Evolutionary conservation across 1,140 invertebrate genomes (phyloP).

Genomic region (Agrilus planipennis): DNA sequence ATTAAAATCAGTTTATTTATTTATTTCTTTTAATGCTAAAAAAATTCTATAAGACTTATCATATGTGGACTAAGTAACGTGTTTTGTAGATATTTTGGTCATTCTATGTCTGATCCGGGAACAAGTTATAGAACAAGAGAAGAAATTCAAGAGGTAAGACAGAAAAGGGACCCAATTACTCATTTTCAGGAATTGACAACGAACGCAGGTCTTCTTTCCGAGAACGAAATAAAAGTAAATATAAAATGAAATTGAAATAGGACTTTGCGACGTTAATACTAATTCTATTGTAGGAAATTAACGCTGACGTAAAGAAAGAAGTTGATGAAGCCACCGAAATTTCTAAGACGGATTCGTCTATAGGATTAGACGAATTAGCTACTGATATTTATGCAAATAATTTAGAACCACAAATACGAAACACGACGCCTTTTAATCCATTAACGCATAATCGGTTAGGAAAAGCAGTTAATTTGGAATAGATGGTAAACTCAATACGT

Average conservation of each 20-base stretch:
- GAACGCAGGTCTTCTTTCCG: constrained; percentile 49
- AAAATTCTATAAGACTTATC: too few relatives aligned
- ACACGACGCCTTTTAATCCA: neutral
- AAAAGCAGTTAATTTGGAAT: too few relatives aligned
- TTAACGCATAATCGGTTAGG: neutral
- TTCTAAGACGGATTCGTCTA: constrained; percentile 14
- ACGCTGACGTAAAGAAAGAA: constrained; percentile 60
- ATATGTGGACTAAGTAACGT: too few relatives aligned
- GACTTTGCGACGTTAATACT: too few relatives aligned
- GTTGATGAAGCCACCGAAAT: constrained; percentile 68
- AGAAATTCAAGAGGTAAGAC: constrained; percentile 82
- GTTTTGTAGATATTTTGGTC: constrained; percentile 49
- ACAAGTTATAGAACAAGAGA: constrained; percentile 71
- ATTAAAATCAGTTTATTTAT: too few relatives aligned
- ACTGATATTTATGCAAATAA: constrained; percentile 69
- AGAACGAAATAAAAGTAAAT: constrained; percentile 61
- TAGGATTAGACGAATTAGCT: constrained; percentile 59
- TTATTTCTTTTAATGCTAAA: too few relatives aligned
- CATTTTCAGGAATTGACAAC: constrained; percentile 72
- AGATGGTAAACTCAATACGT: too few relatives aligned
- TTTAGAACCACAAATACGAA: constrained; percentile 35
- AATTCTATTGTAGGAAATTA: constrained; percentile 42
- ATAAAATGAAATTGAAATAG: too few relatives aligned
- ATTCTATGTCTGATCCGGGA: constrained; percentile 74
- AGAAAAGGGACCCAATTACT: constrained; percentile 79